phyloP scores from a whole-genome alignment of 1,140 invertebrate genomes.

The Rhagoletis zephyria region DNA sequence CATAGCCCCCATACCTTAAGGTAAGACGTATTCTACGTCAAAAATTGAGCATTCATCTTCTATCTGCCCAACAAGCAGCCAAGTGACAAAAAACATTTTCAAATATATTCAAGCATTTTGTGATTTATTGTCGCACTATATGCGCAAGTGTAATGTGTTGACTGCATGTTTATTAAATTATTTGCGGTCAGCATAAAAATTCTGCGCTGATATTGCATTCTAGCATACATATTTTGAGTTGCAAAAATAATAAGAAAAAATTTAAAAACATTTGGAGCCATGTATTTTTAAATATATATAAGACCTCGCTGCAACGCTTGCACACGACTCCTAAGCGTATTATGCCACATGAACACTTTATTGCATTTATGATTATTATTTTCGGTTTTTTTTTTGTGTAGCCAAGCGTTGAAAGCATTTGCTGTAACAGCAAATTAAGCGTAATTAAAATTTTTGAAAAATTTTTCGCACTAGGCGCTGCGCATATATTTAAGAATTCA shows the following conservation, averaged over 20 bases:
- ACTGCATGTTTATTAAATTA: slow-evolving; percentile 35
- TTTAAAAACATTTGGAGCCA: too few relatives aligned
- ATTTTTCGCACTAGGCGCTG: neutral
- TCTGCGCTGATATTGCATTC: neutral
- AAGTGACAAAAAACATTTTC: neutral
- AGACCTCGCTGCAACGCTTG: neutral
- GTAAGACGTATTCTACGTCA: too few relatives aligned
- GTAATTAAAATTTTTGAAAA: slow-evolving; percentile 39
- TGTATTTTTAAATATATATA: too few relatives aligned
- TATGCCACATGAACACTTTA: slow-evolving; percentile 7
- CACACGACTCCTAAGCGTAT: neutral
- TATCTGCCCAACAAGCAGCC: neutral
- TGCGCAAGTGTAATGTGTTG: neutral
- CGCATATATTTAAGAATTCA: neutral
- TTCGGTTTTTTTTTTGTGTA: neutral
- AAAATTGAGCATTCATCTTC: neutral
- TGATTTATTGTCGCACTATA: slow-evolving; percentile 40
- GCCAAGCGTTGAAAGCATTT: slow-evolving; percentile 2
- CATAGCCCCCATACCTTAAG: too few relatives aligned
- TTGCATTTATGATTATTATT: slow-evolving; percentile 41
- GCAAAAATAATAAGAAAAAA: neutral
- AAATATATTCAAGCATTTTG: slow-evolving; percentile 22
- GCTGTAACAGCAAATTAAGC: slow-evolving; percentile 44
- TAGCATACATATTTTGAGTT: neutral
- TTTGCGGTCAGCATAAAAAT: slow-evolving; percentile 15